Percentiles rank a stretch among this genome's conserved stretches.
These are phyloP conservation scores for Aviceda subcristata DNA, from an alignment of 2,113 vertebrate genomes.

Conservation along the genomic window DNA sequence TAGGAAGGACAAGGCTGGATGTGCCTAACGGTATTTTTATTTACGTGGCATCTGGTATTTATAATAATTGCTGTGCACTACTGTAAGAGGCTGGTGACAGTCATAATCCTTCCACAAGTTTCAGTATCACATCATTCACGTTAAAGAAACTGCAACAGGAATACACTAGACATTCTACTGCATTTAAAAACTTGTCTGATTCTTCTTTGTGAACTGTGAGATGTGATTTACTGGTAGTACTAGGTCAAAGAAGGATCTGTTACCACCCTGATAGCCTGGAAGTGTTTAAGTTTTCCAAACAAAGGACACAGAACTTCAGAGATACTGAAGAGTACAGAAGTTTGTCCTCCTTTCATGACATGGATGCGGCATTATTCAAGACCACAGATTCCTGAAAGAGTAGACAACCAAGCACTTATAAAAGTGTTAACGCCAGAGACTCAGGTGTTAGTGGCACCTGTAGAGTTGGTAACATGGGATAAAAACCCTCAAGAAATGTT, in stretches of 20 bases:
- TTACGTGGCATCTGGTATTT: conserved; percentile 31
- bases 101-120: neutral
- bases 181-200: neutral
- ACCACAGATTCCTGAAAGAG: neutral
- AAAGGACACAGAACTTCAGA: neutral
- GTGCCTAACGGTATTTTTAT: conserved; percentile 10
- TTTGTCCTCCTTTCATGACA: neutral
- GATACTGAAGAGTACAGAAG: neutral
- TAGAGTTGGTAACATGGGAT: neutral
- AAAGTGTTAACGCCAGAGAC: neutral
- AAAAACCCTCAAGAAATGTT: neutral
- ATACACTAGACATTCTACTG: neutral
- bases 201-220: neutral
- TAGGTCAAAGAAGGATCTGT: neutral
- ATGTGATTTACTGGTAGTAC: neutral
- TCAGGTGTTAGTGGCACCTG: neutral
- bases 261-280: neutral
- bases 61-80: neutral
- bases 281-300: neutral
- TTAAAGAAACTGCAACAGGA: neutral
- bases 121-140: neutral
- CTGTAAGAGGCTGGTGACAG: conserved; percentile 39
- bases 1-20: neutral
- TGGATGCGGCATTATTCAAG: neutral
- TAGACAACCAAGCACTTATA: neutral